Base-by-base conservation (phyloP, 2,797 vertebrate species). In the Pseudochirops cupreus region DNA sequence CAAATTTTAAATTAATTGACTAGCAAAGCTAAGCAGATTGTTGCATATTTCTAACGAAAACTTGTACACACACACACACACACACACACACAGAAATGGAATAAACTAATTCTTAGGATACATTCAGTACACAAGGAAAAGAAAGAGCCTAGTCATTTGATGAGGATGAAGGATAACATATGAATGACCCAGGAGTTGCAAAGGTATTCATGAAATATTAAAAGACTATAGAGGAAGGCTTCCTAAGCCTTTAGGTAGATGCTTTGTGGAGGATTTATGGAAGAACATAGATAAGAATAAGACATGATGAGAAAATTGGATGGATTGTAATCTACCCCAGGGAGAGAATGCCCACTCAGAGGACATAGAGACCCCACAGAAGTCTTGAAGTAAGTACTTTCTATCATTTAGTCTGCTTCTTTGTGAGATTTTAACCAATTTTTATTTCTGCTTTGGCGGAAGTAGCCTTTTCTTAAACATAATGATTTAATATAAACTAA, bases 401-500 rank as follows among this genome's bases (percentile, higher is more conserved):
- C 9, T 87, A 50, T 87, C 39, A 87, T 1, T 1, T 26, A 97
- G 5, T 55, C 1, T 55, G 4, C 31, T 50, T n/a, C 93, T 94
- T 74, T 46, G 58, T 57, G 67, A 94, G 13, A 93, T 50, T 1
- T 59, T 91, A n/a, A n/a, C 67, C 89, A 95, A 93, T 54, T 94
- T 93, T 26, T 67, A 53, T 12, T 91, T n/a, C 14, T 52, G 0
- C 67, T 94, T 16, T 56, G 7, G n/a, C 90, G n/a, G 90, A 93
- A 62, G 62, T 62, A 52, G n/a, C 93, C 52, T 93, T 91, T 29
- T 33, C 10, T 96, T 94, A 56, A 96, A 39, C 52, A n/a, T 18
- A 11, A 28, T 92, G 95, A 90, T 94, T 95, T 94, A 97, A 93
- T 87, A 93, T 28, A 53, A 4, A 7, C 7, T 50, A 91, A 31